phyloP scores from a whole-genome alignment of 1,140 invertebrate species.

The Schmidtea mediterranea region DNA sequence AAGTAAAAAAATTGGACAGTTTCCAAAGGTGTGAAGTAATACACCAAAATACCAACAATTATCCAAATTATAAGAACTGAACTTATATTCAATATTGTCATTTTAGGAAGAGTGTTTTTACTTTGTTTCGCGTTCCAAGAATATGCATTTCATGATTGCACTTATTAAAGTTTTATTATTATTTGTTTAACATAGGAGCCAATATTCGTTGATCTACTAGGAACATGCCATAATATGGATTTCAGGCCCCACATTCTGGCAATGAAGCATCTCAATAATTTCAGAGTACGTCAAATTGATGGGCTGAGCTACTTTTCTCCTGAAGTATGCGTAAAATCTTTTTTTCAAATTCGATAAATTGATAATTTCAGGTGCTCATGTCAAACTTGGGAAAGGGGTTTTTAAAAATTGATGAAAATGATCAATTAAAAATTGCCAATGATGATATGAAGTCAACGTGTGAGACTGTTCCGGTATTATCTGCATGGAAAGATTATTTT shows the following conservation, averaged over 20 bases:
- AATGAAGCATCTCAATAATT: constrained; percentile 16
- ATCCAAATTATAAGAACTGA: no score
- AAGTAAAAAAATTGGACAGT: no score
- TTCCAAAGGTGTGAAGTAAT: no score
- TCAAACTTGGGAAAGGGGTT: not conserved
- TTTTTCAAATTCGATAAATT: not conserved
- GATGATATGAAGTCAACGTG: not conserved
- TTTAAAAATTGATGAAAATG: not conserved
- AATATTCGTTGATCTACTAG: constrained; percentile 20
- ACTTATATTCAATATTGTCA: no score
- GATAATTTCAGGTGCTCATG: not conserved
- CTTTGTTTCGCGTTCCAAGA: no score
- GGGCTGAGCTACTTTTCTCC: constrained; percentile 20
- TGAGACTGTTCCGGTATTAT: not conserved
- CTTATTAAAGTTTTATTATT: not conserved
- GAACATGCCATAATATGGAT: constrained; percentile 22
- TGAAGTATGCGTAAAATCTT: constrained; percentile 18
- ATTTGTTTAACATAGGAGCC: constrained; percentile 16
- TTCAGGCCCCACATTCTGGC: constrained; percentile 21
- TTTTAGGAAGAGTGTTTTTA: no score
- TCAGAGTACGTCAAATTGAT: constrained; percentile 14
- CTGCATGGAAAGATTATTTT: no score
- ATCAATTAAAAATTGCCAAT: not conserved
- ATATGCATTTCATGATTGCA: no score
- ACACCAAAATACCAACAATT: no score